phyloP scores from a whole-genome alignment of 2,888 invertebrate genomes.

The Euclidia mi region DNA sequence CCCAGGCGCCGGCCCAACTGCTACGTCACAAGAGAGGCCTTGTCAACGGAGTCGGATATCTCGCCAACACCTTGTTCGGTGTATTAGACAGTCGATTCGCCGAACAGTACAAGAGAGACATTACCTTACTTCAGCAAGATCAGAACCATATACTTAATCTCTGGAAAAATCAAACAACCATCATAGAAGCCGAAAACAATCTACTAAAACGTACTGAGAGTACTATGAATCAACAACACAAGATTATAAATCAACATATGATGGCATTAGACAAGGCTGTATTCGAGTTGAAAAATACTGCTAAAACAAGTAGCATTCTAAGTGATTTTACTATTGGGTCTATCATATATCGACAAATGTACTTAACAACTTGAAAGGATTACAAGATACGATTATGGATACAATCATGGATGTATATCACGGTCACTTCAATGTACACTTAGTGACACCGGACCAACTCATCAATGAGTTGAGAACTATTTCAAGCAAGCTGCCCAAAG shows the following conservation, averaged over 20 bases:
- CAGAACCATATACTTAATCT: slow-evolving; percentile 16
- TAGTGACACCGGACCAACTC: slow-evolving; percentile 19
- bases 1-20: neutral
- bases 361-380: slow-evolving; percentile 7
- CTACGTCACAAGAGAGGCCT: neutral
- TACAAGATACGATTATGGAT: slow-evolving; percentile 2
- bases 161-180: slow-evolving; percentile 17
- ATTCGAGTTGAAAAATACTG: neutral
- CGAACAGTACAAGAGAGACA: slow-evolving; percentile 13
- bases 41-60: slow-evolving; percentile 29
- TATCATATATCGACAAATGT: slow-evolving; percentile 17
- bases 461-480: slow-evolving; percentile 16
- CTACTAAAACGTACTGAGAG: slow-evolving; percentile 11
- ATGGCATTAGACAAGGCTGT: neutral
- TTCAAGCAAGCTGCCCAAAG: slow-evolving; percentile 14
- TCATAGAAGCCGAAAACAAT: slow-evolving; percentile 12
- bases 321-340: neutral
- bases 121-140: neutral
- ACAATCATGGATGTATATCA: slow-evolving; percentile 18
- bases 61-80: slow-evolving; percentile 33
- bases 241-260: slow-evolving; percentile 18
- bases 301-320: slow-evolving; percentile 1
- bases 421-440: slow-evolving; percentile 18
- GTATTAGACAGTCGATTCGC: slow-evolving; percentile 34
- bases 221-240: slow-evolving; percentile 16